These are phyloP conservation scores for Pangasius mekongensis DNA, from an alignment of 2,797 vertebrate genomes.

Conservation along the genomic window DNA sequence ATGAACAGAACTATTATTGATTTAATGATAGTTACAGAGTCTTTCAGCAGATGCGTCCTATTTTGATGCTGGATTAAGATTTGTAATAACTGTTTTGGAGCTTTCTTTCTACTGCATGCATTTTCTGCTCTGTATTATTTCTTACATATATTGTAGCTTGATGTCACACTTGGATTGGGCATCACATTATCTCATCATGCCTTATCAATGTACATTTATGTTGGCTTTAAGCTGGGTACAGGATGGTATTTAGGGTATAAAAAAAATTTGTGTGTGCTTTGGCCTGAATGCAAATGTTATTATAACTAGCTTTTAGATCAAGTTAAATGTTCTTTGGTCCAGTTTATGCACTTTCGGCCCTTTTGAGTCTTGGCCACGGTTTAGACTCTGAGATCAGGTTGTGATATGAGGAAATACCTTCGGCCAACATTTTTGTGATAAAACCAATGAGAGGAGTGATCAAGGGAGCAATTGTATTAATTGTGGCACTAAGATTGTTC, in stretches of 20 bases:
- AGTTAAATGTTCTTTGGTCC: constrained; percentile 47
- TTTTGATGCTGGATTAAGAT: constrained; percentile 24
- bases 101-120: neutral
- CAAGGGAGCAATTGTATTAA: constrained; percentile 54
- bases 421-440: constrained; percentile 64
- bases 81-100: neutral
- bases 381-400: constrained; percentile 56
- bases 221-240: constrained; percentile 18
- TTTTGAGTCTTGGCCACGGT: constrained; percentile 36
- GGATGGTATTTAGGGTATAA: constrained; percentile 29
- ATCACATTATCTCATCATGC: constrained; percentile 16
- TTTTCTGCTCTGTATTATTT: constrained; percentile 24
- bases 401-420: constrained; percentile 70
- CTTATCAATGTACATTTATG: constrained; percentile 37
- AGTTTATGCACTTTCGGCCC: constrained; percentile 34
- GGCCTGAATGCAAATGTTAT: constrained; percentile 41
- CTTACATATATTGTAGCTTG: constrained; percentile 22
- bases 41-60: constrained; percentile 4
- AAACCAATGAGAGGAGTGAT: constrained; percentile 46
- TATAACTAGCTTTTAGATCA: constrained; percentile 41
- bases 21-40: neutral
- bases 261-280: constrained; percentile 20
- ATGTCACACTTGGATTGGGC: constrained; percentile 17
- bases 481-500: constrained; percentile 52
- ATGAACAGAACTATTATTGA: neutral